A percentile compares a stretch with the other conserved stretches of the same genome.
phyloP scores from a whole-genome alignment of 1,140 invertebrate species.

The Whitmania pigra region DNA sequence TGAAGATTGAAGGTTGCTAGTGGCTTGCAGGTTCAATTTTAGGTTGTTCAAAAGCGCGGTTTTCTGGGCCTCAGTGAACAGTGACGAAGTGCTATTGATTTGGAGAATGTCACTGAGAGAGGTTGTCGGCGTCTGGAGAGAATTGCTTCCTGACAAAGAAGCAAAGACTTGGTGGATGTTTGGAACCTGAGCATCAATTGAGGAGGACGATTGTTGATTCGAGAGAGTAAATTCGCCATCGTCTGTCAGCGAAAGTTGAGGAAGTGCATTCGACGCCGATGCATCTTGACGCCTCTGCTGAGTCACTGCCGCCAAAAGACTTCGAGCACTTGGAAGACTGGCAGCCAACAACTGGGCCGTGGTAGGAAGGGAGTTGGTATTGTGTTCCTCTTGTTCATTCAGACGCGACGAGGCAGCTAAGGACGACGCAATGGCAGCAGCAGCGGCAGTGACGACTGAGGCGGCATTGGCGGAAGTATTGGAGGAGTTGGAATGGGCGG shows the following conservation, averaged over 20 bases:
- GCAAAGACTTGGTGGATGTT: conserved; percentile 7
- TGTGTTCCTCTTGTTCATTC: not conserved
- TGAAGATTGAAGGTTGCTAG: too few relatives aligned
- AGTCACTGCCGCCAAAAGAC: not conserved
- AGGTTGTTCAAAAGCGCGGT: too few relatives aligned
- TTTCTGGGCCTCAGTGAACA: too few relatives aligned
- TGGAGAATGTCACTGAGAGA: not conserved
- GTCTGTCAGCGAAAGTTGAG: not conserved
- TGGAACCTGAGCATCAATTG: not conserved
- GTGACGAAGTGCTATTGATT: not conserved
- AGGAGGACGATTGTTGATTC: not conserved
- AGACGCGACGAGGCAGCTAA: not conserved
- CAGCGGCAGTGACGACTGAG: not conserved
- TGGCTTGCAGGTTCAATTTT: too few relatives aligned
- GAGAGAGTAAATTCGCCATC: not conserved
- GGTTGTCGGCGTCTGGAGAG: too few relatives aligned
- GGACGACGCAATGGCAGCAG: conserved; percentile 5
- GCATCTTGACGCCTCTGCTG: not conserved
- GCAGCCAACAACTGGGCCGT: not conserved
- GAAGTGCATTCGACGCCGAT: not conserved
- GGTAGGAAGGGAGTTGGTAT: not conserved
- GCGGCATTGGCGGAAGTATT: not conserved
- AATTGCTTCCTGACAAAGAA: not conserved
- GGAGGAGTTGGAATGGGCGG: conserved; percentile 73
- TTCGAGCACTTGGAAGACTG: not conserved